Evolutionary conservation across 2,113 vertebrate genomes (phyloP), one percentile per base, ranked within the genome.

Genomic region (Ia io): DNA sequence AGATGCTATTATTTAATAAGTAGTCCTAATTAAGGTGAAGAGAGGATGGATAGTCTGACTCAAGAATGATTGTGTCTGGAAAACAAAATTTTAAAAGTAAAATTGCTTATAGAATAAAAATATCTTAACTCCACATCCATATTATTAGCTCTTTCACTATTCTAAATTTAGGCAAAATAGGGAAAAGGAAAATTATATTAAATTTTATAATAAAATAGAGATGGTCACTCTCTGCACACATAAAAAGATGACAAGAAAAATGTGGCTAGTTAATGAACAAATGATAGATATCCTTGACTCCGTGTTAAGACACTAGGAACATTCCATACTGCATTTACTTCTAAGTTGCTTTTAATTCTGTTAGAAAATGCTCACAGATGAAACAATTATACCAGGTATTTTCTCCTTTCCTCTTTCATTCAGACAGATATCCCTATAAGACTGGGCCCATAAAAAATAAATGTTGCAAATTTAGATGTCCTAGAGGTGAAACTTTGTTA

Each of bases 381-480:
- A 6, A 86, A 28, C 6, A 16, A 28, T 30, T 44, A 82, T 28
- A 61, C 11, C 11, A 69, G 18, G 17, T 56, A 61, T 93, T 42
- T 91, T 85, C 56, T 77, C 71, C 22, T 70, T 79, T 76, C 14
- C 2, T 80, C 77, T 78, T 90, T 59, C 30, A 73, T 82, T 80
- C 32, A 82, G 32, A 85, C 12, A 76, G 9, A 30, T 82, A 44
- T 70, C 25, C 37, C 32, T 73, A 32, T 47, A 73, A 79, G 30
- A 25, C 2, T 65, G 35, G 9, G 1, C 7, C 1, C 17, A 76
- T 42, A 73, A 84, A 83, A 82, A 67, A 49, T 82, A 70, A 78
- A 90, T 85, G 35, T 78, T 90, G 32, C 9, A 88, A 84, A 95
- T 69, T 35, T 82, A 51, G 65, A 90, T 88, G 23, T 94, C 47